These are phyloP conservation scores for Scaptomyza flava DNA, from an alignment of 2,888 invertebrate species.

Conservation along the genomic window DNA sequence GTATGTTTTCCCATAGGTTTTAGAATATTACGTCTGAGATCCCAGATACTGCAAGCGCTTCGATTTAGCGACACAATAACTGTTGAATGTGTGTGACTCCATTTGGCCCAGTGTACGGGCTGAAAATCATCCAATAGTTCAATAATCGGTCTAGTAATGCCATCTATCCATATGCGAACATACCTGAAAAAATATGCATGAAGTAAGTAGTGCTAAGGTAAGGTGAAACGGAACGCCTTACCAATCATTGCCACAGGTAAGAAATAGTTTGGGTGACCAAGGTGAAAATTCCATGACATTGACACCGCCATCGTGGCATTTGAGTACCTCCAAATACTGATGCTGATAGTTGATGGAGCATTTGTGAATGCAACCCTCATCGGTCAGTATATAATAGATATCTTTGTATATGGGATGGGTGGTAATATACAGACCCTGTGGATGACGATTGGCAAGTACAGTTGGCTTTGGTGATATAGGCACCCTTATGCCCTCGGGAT, in stretches of 20 bases:
- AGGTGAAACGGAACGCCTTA: slow-evolving; percentile 25
- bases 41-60: slow-evolving; percentile 90
- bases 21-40: slow-evolving; percentile 89
- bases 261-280: slow-evolving; percentile 88
- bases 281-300: slow-evolving; percentile 90
- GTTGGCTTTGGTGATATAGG: slow-evolving; percentile 27
- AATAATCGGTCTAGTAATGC: slow-evolving; percentile 87
- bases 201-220: background rate
- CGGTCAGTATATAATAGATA: slow-evolving; percentile 92
- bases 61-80: slow-evolving; percentile 89
- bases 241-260: slow-evolving; percentile 92
- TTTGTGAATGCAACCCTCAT: slow-evolving; percentile 92
- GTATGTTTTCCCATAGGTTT: slow-evolving; percentile 85
- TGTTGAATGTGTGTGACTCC: slow-evolving; percentile 91
- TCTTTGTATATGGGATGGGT: slow-evolving; percentile 87
- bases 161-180: slow-evolving; percentile 91
- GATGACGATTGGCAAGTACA: slow-evolving; percentile 86
- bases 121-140: slow-evolving; percentile 84
- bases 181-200: slow-evolving; percentile 78
- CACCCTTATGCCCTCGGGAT: slow-evolving; percentile 86
- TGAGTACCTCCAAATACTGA: slow-evolving; percentile 88
- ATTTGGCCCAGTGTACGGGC: slow-evolving; percentile 87
- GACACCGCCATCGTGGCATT: slow-evolving; percentile 92
- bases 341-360: slow-evolving; percentile 93
- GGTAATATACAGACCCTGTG: slow-evolving; percentile 87